Base-by-base conservation (phyloP, 2,888 invertebrate genomes). In the Hirtodrosophila confusa region DNA sequence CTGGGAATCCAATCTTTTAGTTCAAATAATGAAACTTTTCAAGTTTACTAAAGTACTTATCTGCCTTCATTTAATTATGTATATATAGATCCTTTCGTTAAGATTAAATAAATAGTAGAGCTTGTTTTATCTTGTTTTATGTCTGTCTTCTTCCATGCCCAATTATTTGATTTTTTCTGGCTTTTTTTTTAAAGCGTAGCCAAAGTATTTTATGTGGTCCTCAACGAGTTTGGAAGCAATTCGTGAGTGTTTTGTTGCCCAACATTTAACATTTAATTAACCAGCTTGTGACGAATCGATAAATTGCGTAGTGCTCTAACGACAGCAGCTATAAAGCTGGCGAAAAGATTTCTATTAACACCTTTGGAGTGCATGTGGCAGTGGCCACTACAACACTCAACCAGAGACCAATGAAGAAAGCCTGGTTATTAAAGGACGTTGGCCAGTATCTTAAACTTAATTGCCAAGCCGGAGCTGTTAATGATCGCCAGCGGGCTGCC, bases 401-500 rank as follows among this genome's bases (percentile, higher is more conserved):
- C 41, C 55, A 37, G 17, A 29, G 40, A 24, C 17, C 23, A 53
- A 9, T 24, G 36, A 43, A 40, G 44, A 43, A 36, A 56, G 35
- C 23, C 37, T 24, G 43, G n/a, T 35, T 9, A 35, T 53, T 43
- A 56, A 73, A 74, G 75, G 74, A 78, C 57, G 50, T 40, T 58
- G 45, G 12, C 8, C 36, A 57, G 53, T 44, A 45, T 43, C 50
- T 53, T 9, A 43, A 36, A 33, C 61, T 82, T 75, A 86, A 85
- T 87, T 80, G 65, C 78, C 64, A 36, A 45, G 53, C 49, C 48
- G 51, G 53, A 67, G 64, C 62, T 75, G 82, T 82, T 82, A 87
- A 87, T 87, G 78, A 80, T 60, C 58, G 54, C 63, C 75, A 58
- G 60, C 51, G 58, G 73, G 57, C 69, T 23, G 27, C 27, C 27